These are phyloP conservation scores for Smutsia gigantea DNA, from an alignment of 2,797 vertebrate species.

Conservation along the genomic window DNA sequence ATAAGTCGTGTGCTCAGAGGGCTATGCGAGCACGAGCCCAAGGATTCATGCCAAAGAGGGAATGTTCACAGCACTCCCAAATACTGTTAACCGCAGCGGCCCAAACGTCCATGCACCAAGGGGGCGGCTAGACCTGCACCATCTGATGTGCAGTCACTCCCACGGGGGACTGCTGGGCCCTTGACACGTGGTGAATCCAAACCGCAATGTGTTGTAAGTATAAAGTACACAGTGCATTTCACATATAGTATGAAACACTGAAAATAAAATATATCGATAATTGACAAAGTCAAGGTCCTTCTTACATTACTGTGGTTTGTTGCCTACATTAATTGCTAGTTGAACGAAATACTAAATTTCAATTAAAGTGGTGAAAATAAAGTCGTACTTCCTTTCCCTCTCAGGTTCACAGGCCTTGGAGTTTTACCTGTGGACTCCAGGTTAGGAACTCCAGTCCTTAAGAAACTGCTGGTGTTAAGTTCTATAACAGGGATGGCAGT, in stretches of 20 bases:
- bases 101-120: neutral
- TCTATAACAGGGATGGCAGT: neutral
- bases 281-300: neutral
- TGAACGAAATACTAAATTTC: slow-evolving; percentile 14
- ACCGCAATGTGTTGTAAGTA: neutral
- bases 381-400: slow-evolving; percentile 1
- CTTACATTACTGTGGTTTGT: neutral
- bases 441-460: neutral
- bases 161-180: neutral
- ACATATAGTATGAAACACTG: neutral
- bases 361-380: slow-evolving; percentile 36
- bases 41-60: neutral
- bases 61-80: neutral
- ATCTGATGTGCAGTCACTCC: neutral
- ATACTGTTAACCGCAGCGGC: neutral
- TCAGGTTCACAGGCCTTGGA: neutral
- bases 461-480: slow-evolving; percentile 12
- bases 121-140: neutral
- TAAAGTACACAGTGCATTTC: neutral
- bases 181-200: neutral
- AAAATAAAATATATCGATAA: neutral
- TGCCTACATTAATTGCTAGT: neutral
- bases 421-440: neutral
- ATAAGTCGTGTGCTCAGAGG: neutral
- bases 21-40: neutral